phyloP scores from a whole-genome alignment of 2,113 vertebrate genomes.

The Eupsittula cactorum region DNA sequence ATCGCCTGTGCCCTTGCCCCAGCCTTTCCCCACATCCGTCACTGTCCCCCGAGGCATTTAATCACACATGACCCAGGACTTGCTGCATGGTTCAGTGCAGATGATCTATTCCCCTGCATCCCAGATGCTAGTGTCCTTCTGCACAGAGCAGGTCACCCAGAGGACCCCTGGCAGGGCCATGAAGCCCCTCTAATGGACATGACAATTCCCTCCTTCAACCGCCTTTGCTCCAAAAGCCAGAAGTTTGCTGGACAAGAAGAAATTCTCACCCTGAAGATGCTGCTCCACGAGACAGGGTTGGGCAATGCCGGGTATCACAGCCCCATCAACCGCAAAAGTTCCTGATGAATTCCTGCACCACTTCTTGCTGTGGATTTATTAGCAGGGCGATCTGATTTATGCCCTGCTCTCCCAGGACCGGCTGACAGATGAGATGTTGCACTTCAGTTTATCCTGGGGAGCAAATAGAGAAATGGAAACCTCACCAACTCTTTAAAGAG shows the following conservation, averaged over 20 bases:
- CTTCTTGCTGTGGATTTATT: neutral
- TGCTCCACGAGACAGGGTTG: neutral
- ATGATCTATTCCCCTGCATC: neutral
- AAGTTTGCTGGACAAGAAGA: neutral
- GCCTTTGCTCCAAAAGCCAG: neutral
- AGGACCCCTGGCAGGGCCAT: accelerated
- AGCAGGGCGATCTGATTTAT: neutral
- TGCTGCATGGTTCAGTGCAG: neutral
- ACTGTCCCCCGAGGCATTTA: accelerated
- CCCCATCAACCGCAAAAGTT: accelerated
- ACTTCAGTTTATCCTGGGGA: constrained; percentile 48
- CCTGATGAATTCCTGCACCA: neutral
- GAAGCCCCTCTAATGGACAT: too few species aligned
- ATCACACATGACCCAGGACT: accelerated
- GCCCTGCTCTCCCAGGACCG: neutral
- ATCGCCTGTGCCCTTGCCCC: accelerated
- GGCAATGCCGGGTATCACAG: accelerated
- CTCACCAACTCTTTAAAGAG: constrained; percentile 62
- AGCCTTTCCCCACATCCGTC: neutral
- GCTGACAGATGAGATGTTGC: neutral
- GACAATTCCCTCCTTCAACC: neutral
- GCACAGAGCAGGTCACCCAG: accelerated
- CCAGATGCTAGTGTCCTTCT: accelerated
- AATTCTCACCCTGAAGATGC: neutral
- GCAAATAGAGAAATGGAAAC: constrained; percentile 44